Evolutionary conservation across 2,113 vertebrate species (phyloP).

Genomic region (Phrynocephalus versicolor): DNA sequence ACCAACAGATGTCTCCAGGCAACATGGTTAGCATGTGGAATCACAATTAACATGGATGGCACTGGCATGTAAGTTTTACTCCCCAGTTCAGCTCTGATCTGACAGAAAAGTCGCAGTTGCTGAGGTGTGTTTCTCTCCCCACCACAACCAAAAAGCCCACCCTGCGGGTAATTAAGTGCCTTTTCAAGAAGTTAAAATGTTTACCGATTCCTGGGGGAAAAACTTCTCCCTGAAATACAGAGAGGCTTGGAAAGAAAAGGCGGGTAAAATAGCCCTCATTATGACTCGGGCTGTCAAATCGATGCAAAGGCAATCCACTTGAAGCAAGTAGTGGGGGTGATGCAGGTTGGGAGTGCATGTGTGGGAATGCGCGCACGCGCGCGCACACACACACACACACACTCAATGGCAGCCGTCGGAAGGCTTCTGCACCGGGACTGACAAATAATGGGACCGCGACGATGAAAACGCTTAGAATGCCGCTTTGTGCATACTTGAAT

Average conservation of each 20-base stretch:
- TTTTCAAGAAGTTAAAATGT: conserved; percentile 64
- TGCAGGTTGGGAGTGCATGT: no score
- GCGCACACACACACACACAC: no score
- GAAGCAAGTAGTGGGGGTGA: conserved; percentile 2
- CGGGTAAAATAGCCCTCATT: conserved; percentile 16
- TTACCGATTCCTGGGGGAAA: conserved; percentile 49
- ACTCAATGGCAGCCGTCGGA: no score
- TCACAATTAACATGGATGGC: conserved; percentile 38
- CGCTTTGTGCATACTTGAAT: conserved; percentile 14
- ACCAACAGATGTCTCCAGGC: neutral
- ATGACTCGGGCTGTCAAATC: conserved; percentile 47
- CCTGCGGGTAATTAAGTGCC: conserved; percentile 59
- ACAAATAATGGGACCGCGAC: conserved; percentile 5
- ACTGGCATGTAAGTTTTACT: neutral
- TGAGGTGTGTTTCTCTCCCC: neutral
- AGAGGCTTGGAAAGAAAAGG: neutral
- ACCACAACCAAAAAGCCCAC: conserved; percentile 29
- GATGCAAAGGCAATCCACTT: conserved; percentile 12
- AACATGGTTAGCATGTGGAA: conserved; percentile 36
- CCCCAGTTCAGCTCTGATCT: conserved; percentile 4
- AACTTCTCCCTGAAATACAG: conserved; percentile 1
- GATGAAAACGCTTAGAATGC: conserved; percentile 34
- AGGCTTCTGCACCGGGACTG: conserved; percentile 29
- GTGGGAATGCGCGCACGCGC: no score
- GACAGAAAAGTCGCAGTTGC: conserved; percentile 21